Conservation (phyloP, 2,888 invertebrate species). For the Patella depressa region DNA sequence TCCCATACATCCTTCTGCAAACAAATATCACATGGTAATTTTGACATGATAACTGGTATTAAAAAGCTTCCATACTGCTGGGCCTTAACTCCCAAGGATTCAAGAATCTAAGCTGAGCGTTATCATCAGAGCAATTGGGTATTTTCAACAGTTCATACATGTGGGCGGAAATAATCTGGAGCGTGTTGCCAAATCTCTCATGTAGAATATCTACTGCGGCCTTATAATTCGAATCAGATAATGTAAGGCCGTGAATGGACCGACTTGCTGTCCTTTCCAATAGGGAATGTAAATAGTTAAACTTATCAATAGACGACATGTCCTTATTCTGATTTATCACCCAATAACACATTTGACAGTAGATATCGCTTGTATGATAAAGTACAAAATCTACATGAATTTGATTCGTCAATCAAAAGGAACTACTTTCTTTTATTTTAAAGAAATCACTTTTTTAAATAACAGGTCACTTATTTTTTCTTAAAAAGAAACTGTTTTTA, state of each 20-base stretch:
- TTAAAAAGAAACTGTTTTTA: no score
- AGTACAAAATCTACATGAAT: no score
- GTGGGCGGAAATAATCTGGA: conserved; percentile 1
- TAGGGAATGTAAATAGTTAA: conserved; percentile 12
- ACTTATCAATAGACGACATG: conserved; percentile 15
- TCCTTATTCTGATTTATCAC: not conserved
- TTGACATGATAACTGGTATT: conserved; percentile 17
- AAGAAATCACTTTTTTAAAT: no score
- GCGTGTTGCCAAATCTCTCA: conserved; percentile 13
- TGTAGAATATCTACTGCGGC: conserved; percentile 8
- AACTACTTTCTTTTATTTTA: no score
- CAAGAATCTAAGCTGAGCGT: conserved; percentile 4
- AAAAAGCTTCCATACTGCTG: conserved; percentile 17
- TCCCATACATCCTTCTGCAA: not conserved
- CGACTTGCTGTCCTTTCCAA: conserved; percentile 11
- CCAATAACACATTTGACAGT: no score
- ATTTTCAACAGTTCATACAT: conserved; percentile 12
- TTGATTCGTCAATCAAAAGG: no score
- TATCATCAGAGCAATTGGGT: not conserved
- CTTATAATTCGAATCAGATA: conserved; percentile 9
- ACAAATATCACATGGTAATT: conserved; percentile 5
- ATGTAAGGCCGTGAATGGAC: not conserved
- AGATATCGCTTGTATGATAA: no score
- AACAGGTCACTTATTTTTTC: no score
- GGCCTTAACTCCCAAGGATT: conserved; percentile 7